phyloP scores from a whole-genome alignment of 2,113 vertebrate genomes.

The Sakesphorus luctuosus region DNA sequence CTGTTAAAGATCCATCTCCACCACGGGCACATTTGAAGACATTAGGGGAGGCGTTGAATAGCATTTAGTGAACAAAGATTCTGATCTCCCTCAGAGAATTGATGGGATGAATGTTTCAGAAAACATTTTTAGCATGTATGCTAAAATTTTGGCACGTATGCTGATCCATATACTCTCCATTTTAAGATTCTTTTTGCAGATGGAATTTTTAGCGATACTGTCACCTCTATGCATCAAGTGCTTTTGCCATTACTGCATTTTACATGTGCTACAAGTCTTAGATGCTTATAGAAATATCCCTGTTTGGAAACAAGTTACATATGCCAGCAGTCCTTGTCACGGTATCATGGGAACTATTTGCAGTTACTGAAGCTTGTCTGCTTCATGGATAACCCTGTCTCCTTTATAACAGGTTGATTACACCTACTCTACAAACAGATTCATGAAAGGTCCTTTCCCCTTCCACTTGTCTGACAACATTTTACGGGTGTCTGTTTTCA shows the following conservation, averaged over 20 bases:
- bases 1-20: background rate
- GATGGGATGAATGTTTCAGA: background rate
- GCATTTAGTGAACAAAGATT: background rate
- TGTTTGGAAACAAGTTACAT: background rate
- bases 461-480: background rate
- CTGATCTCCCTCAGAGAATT: background rate
- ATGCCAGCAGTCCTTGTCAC: background rate
- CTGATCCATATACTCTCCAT: background rate
- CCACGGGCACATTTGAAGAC: background rate
- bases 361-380: background rate
- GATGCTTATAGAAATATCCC: background rate
- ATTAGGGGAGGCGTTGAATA: background rate
- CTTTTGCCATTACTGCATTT: background rate
- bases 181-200: background rate
- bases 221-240: background rate
- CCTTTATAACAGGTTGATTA: background rate
- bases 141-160: background rate
- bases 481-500: background rate
- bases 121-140: background rate
- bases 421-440: background rate
- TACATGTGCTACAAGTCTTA: background rate
- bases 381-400: background rate
- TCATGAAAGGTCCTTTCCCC: background rate
- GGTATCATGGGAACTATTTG: background rate
- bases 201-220: background rate